Base-by-base conservation (phyloP, 2,797 vertebrate genomes). In the Hirundo rustica region DNA sequence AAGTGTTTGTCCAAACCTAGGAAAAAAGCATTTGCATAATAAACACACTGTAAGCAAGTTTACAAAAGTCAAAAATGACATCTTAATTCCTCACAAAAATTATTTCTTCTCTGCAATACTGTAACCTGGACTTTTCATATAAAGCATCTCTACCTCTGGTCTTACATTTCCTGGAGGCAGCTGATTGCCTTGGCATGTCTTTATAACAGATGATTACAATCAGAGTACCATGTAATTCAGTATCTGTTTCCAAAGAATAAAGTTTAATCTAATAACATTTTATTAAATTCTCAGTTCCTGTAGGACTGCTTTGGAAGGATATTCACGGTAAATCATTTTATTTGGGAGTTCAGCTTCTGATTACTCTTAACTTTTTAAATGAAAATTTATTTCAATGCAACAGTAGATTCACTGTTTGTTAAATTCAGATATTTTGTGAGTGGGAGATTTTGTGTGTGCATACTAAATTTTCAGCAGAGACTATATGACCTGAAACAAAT, bases 121-220 rank as follows among this genome's bases (percentile, higher is more conserved):
- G 16, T 40, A 48, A 62, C 67, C 51, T 85, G 9, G 9, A 29
- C 91, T 36, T 62, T 72, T 65, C 38, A 18, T 30, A 60, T 30
- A 74, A 89, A 85, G n/a, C 23, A 58, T 4, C 26, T 42, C 53
- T 75, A 45, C 26, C 16, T 70, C 38, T 85, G 44, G 30, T 70
- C 55, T 74, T 75, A 51, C 23, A 48, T 88, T 96, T 94, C 65
- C 75, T 73, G 18, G 45, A 96, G 58, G 70, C 53, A 80, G 25
- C 12, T 25, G 29, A 75, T 94, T 92, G 50, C 55, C 85, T 91
- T 91, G 82, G 91, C 11, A 25, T 85, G 60, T 96, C 90, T 96
- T 92, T 89, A 94, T 95, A 97, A 96, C 6, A 32, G 60, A 97
- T 94, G 61, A 82, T 93, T 89, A 87, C 61, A 88, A 92, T 93